These are phyloP conservation scores for Masticophis lateralis DNA, from an alignment of 2,797 vertebrate genomes.

Conservation along the genomic window DNA sequence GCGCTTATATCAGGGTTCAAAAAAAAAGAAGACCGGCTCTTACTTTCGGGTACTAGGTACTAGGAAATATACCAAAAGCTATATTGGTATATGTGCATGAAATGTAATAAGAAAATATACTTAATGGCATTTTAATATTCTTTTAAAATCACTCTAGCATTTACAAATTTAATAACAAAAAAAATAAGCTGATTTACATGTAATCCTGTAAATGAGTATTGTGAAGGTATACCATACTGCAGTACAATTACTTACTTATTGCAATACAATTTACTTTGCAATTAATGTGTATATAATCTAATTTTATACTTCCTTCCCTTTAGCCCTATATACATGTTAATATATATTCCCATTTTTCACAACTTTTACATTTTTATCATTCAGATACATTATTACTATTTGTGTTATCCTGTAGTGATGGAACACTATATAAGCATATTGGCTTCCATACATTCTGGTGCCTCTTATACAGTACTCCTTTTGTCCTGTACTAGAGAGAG, in stretches of 20 bases:
- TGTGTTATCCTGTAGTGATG: neutral
- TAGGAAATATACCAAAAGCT: neutral
- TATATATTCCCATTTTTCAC: neutral
- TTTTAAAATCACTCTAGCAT: neutral
- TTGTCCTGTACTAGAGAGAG: slow-evolving; percentile 19
- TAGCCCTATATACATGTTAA: neutral
- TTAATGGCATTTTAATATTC: neutral
- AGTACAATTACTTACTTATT: neutral
- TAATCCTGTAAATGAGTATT: neutral
- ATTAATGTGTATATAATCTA: neutral
- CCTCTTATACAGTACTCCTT: slow-evolving; percentile 48
- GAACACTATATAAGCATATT: slow-evolving; percentile 4
- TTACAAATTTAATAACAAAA: neutral
- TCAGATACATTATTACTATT: neutral
- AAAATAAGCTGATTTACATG: neutral
- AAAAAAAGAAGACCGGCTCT: too few relatives aligned
- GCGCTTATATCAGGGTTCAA: too few relatives aligned
- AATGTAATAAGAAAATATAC: neutral
- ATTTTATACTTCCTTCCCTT: neutral
- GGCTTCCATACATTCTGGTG: slow-evolving; percentile 54
- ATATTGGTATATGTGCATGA: neutral
- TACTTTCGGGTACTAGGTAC: neutral
- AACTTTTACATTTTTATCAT: neutral
- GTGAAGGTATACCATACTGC: neutral
- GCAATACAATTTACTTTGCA: neutral